Conservation (phyloP, 2,888 invertebrate species). For the Eudasyphora cyanicolor region DNA sequence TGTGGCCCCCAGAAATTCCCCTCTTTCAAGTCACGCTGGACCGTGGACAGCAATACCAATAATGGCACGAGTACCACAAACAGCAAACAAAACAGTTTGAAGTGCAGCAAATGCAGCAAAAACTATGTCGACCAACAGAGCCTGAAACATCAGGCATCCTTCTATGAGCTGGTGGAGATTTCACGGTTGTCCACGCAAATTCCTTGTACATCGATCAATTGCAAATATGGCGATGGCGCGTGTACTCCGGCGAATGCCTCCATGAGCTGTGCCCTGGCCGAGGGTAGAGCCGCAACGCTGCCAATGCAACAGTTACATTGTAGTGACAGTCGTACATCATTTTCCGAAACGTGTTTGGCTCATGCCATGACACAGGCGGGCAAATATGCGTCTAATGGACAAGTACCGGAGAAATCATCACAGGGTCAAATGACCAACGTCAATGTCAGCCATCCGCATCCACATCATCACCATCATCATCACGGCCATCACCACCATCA, state of each 20-base stretch:
- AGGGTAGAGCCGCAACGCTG: slow-evolving; percentile 59
- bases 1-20: slow-evolving; percentile 71
- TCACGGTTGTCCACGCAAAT: slow-evolving; percentile 74
- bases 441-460: slow-evolving; percentile 59
- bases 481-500: slow-evolving; percentile 67
- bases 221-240: slow-evolving; percentile 70
- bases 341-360: slow-evolving; percentile 73
- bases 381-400: slow-evolving; percentile 48
- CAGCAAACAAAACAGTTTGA: slow-evolving; percentile 69
- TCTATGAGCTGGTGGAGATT: slow-evolving; percentile 77
- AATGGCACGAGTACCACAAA: slow-evolving; percentile 47
- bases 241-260: slow-evolving; percentile 61
- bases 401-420: slow-evolving; percentile 47
- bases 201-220: slow-evolving; percentile 75
- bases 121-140: slow-evolving; percentile 42
- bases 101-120: slow-evolving; percentile 72
- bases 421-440: slow-evolving; percentile 36
- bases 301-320: slow-evolving; percentile 72
- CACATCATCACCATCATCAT: slow-evolving; percentile 57
- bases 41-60: slow-evolving; percentile 27
- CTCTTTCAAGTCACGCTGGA: slow-evolving; percentile 72
- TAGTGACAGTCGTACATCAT: slow-evolving; percentile 72
- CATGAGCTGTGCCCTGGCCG: slow-evolving; percentile 38
- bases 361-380: slow-evolving; percentile 53
- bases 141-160: slow-evolving; percentile 73